These are phyloP conservation scores for Jordanella pulchra DNA, from an alignment of 2,797 vertebrate species.

Conservation along the genomic window DNA sequence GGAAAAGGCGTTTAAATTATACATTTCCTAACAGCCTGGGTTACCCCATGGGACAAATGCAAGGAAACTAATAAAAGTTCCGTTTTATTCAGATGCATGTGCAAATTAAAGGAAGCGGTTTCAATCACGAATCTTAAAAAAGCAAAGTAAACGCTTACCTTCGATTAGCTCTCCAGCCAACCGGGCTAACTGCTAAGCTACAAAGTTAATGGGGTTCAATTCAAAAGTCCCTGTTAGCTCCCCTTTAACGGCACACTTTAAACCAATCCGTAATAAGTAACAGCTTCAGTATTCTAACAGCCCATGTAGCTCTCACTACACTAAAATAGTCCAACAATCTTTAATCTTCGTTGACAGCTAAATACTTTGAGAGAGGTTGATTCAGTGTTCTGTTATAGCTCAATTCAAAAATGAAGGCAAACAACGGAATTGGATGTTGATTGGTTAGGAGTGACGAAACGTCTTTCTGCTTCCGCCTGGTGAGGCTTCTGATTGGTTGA, in stretches of 20 bases:
- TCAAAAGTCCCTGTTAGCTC: neutral
- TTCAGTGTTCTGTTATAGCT: slow-evolving; percentile 30
- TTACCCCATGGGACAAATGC: too few relatives aligned
- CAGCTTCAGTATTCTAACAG: neutral
- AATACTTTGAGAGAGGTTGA: slow-evolving; percentile 9
- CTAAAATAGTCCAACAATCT: slow-evolving; percentile 1
- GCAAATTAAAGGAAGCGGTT: slow-evolving; percentile 47
- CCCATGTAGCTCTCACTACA: slow-evolving; percentile 21
- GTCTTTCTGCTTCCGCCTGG: slow-evolving; percentile 7
- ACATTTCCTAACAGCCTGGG: neutral
- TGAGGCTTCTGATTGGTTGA: slow-evolving; percentile 71
- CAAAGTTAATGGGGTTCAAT: slow-evolving; percentile 23
- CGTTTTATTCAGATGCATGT: neutral
- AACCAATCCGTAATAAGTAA: neutral
- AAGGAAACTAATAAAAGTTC: neutral
- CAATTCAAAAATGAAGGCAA: slow-evolving; percentile 80
- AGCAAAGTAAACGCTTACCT: slow-evolving; percentile 20
- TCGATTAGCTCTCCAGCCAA: slow-evolving; percentile 27
- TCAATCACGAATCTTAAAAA: neutral
- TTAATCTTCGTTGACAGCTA: slow-evolving; percentile 47
- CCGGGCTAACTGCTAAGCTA: slow-evolving; percentile 49
- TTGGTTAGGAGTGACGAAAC: slow-evolving; percentile 64
- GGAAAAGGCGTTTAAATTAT: neutral
- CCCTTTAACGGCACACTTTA: slow-evolving; percentile 18
- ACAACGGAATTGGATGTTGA: slow-evolving; percentile 52